These are phyloP conservation scores for Benitochromis conjunctus DNA, from an alignment of 2,113 vertebrate genomes.

Conservation along the genomic window DNA sequence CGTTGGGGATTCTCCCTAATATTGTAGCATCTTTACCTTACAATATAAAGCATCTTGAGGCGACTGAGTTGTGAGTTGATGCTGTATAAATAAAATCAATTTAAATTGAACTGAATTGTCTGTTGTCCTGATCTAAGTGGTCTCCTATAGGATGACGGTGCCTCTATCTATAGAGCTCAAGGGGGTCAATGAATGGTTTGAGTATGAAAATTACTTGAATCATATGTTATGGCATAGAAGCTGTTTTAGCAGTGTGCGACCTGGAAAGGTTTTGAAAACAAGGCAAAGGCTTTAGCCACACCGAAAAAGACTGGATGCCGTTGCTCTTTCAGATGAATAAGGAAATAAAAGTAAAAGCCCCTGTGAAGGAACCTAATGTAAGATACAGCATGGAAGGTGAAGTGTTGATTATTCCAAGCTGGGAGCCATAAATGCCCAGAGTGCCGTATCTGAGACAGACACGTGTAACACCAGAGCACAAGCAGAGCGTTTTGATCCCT, in stretches of 20 bases:
- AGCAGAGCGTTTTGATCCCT: constrained; percentile 19
- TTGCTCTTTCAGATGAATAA: background rate
- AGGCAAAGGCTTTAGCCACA: background rate
- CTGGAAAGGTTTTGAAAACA: background rate
- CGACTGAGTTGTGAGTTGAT: background rate
- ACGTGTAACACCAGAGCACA: background rate
- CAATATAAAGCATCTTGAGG: background rate
- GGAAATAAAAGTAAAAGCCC: background rate
- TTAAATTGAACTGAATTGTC: background rate
- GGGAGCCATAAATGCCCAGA: background rate
- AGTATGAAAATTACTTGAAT: background rate
- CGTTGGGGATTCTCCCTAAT: background rate
- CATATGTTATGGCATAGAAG: background rate
- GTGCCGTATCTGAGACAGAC: background rate
- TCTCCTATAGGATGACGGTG: background rate
- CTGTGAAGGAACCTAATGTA: background rate
- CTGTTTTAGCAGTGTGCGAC: background rate
- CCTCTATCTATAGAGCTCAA: background rate
- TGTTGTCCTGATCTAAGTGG: background rate
- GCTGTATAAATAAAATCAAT: background rate
- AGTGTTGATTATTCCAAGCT: background rate
- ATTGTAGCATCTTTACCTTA: background rate
- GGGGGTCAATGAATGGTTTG: background rate
- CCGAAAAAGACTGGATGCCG: background rate
- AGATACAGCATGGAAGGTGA: background rate